Evolutionary conservation across 92 coral and sea anemone species (phyloP).

Genomic region (Palythoa heliodiscus): DNA sequence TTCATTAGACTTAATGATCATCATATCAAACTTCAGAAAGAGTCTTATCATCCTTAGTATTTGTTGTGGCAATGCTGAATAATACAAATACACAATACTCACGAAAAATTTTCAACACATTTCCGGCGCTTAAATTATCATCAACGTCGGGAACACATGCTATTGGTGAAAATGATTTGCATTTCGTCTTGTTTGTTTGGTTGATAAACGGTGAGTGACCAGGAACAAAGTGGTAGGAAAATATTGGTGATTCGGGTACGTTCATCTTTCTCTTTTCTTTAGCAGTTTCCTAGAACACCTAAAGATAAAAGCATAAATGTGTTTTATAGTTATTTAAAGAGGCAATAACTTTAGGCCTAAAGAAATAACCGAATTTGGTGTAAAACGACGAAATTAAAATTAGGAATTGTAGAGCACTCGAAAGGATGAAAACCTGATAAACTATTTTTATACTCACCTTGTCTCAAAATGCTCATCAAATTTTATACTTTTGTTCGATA

Average conservation of each 20-base stretch:
- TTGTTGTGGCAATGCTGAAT: neutral
- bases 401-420: neutral
- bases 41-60: neutral
- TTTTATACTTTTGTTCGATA: neutral
- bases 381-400: neutral
- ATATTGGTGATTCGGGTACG: slow-evolving; percentile 39
- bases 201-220: slow-evolving; percentile 34
- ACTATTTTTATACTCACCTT: neutral
- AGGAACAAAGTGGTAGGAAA: slow-evolving; percentile 33
- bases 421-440: neutral
- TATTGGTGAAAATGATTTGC: slow-evolving; percentile 35
- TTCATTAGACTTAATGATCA: too few relatives aligned
- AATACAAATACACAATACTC: neutral
- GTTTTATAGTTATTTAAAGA: neutral
- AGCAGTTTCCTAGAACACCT: neutral
- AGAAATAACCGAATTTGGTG: neutral
- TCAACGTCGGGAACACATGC: slow-evolving; percentile 45
- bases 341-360: neutral
- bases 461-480: neutral
- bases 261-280: slow-evolving; percentile 4
- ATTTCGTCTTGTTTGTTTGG: slow-evolving; percentile 5
- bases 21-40: neutral
- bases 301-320: neutral
- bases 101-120: slow-evolving; percentile 14
- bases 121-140: neutral